Evolutionary conservation across 2,113 vertebrate genomes (phyloP), one percentile per base, ranked within the genome.

Genomic region (Pelodiscus sinensis): DNA sequence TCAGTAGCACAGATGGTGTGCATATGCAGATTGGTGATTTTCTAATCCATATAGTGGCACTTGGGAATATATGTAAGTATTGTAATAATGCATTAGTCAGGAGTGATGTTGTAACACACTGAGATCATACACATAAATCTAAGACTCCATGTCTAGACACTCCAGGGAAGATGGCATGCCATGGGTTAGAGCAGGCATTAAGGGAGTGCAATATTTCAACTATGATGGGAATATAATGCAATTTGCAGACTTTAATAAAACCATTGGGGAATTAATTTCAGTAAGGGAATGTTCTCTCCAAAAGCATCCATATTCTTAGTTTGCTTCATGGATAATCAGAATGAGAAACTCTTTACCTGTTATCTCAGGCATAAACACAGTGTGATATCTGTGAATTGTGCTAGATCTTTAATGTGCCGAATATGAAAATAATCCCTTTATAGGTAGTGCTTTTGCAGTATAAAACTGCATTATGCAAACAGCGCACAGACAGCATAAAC

Each of bases 21-120:
- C 98, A 98, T 98, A 98, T 98, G 98, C 97, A 98, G 98, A 98
- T 98, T 98, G 98, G 98, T 97, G 97, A 98, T 98, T 98, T 98
- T 98, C 98, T 98, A 98, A 98, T 98, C 98, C 98, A 98, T 98
- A 98, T 97, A 71, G 95, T 97, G 98, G 96, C 98, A 98, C 98
- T 98, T 98, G 98, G 98, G 98, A 98, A 98, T 98, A 97, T 98
- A 98, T 98, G 98, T 98, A 98, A 98, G 98, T 98, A 98, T 98
- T 98, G 97, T 98, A 98, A 98, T 97, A 98, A 98, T 97, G 97
- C 97, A 98, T 98, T 98, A 98, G 97, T 98, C 98, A 97, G 97
- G 97, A 98, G 96, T 95, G 96, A 98, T 98, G 98, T 97, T 98
- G 97, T 98, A 97, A 98, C 98, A 98, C 97, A 97, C 98, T 98